phyloP scores from a whole-genome alignment of 1,140 invertebrate species.

The Campoletis sonorensis region DNA sequence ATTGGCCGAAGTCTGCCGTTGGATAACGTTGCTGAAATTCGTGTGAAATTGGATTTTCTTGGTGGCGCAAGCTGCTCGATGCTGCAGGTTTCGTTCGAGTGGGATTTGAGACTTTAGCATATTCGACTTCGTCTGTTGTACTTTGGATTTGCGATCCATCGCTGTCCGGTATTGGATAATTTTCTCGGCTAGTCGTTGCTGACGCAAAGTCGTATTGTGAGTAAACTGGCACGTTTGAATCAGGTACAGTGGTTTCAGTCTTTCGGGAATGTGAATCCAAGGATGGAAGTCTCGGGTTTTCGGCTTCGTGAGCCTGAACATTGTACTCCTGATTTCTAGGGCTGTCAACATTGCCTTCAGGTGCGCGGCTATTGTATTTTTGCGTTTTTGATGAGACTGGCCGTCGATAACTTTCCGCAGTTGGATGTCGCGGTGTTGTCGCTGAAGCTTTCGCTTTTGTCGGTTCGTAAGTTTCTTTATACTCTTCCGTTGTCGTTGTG shows the following conservation, averaged over 20 bases:
- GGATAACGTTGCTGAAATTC: conserved; percentile 52
- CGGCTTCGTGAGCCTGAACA: conserved; percentile 52
- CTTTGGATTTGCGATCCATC: conserved; percentile 41
- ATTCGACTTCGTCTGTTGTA: conserved; percentile 53
- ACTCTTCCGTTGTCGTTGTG: conserved; percentile 69
- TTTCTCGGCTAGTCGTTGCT: conserved; percentile 56
- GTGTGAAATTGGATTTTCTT: conserved; percentile 1
- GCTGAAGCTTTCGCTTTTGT: conserved; percentile 63
- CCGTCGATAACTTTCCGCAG: conserved; percentile 59
- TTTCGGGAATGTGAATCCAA: conserved; percentile 45
- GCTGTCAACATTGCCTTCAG: conserved; percentile 51
- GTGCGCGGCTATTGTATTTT: conserved; percentile 57
- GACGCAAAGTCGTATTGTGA: conserved; percentile 63
- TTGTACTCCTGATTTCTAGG: conserved; percentile 56
- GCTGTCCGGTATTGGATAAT: conserved; percentile 55
- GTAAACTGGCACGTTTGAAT: conserved; percentile 45
- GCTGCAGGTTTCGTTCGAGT: conserved; percentile 33
- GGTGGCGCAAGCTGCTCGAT: neutral
- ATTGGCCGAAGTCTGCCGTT: conserved; percentile 46
- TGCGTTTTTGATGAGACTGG: conserved; percentile 56
- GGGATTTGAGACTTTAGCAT: conserved; percentile 57
- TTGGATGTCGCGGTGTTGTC: conserved; percentile 63
- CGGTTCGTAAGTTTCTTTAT: conserved; percentile 68
- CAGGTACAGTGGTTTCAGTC: neutral
- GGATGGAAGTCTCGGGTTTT: conserved; percentile 47